Conservation (phyloP, 35 echinoderm and acorn worm genomes). For the Stichopus chloronotus region DNA sequence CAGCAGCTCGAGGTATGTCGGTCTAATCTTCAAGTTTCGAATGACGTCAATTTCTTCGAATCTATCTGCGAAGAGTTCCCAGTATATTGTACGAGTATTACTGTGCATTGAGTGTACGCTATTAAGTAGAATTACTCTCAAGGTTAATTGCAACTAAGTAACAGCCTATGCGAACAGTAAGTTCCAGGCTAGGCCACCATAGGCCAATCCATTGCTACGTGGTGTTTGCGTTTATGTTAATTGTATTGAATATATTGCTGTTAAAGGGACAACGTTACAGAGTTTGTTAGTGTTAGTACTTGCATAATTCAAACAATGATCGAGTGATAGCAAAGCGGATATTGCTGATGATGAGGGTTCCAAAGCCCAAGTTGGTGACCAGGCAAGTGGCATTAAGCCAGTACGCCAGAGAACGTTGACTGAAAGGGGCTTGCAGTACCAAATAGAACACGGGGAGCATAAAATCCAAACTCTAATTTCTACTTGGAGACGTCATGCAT, state of each 20-base stretch:
- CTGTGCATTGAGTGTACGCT: neutral
- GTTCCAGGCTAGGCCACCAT: neutral
- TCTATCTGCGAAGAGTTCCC: too few species aligned
- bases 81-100: constrained; percentile 12
- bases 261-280: neutral
- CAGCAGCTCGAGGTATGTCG: neutral
- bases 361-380: neutral
- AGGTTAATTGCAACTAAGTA: neutral
- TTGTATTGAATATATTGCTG: neutral
- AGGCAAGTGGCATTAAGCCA: neutral
- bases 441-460: neutral
- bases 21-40: neutral
- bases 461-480: neutral
- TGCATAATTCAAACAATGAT: neutral
- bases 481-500: neutral
- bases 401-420: neutral
- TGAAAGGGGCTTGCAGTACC: too few species aligned
- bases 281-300: too few species aligned
- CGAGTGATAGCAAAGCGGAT: constrained; percentile 3
- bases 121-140: neutral
- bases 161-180: constrained; percentile 11
- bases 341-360: constrained; percentile 5
- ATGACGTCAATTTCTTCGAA: constrained; percentile 12
- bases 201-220: neutral
- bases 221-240: neutral